Evolutionary conservation across 2,888 invertebrate genomes (phyloP).

Genomic region (Eupeodes latifasciatus): DNA sequence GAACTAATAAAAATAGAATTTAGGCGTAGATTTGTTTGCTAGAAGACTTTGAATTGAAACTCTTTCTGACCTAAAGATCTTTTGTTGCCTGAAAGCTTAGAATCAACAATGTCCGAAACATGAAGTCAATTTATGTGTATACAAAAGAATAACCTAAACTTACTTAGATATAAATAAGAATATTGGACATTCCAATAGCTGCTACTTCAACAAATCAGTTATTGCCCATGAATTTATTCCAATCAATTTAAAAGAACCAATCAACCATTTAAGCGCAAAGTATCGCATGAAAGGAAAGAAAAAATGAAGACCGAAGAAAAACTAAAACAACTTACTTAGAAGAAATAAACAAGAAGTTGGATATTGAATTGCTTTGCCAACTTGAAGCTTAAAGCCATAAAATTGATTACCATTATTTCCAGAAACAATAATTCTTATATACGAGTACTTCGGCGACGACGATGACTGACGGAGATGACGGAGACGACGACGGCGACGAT

Average conservation of each 20-base stretch:
- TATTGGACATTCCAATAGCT: constrained; percentile 2
- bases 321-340: constrained; percentile 6
- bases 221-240: constrained; percentile 46
- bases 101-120: background rate
- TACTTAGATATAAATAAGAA: background rate
- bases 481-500: background rate
- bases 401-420: constrained; percentile 54
- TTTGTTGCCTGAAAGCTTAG: background rate
- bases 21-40: background rate
- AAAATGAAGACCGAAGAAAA: background rate
- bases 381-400: constrained; percentile 31
- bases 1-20: constrained; percentile 30
- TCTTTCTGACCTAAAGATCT: background rate
- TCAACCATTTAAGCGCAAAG: constrained; percentile 38
- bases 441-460: background rate
- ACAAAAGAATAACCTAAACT: constrained; percentile 20
- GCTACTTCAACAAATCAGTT: background rate
- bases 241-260: constrained; percentile 52
- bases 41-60: background rate
- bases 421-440: constrained; percentile 57
- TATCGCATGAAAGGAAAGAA: background rate
- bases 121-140: constrained; percentile 13
- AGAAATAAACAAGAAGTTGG: constrained; percentile 30
- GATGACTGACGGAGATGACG: background rate
- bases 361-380: constrained; percentile 33